phyloP scores from a whole-genome alignment of 1,140 invertebrate genomes.

The Eueides isabella region DNA sequence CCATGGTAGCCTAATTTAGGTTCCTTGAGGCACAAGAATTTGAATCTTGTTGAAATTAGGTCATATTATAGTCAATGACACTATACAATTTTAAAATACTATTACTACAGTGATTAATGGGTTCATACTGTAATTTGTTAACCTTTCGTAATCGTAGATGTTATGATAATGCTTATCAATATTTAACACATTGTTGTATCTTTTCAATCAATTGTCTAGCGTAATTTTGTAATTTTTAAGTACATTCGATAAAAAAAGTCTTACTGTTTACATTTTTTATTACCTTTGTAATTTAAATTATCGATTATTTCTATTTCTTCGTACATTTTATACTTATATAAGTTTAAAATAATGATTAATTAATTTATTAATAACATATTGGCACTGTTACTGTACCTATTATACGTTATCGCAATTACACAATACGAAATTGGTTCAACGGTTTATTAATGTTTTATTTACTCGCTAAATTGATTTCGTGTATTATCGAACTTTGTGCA shows the following conservation, averaged over 20 bases:
- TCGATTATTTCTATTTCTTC: background rate
- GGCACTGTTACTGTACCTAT: slow-evolving; percentile 8
- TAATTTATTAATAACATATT: background rate
- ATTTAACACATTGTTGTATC: background rate
- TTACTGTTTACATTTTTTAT: background rate
- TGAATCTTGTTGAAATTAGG: too few species aligned
- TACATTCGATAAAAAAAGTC: background rate
- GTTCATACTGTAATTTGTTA: background rate
- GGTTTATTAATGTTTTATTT: slow-evolving; percentile 13
- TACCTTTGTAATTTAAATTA: too few species aligned
- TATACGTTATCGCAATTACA: slow-evolving; percentile 13
- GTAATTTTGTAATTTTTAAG: background rate
- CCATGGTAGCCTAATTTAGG: too few species aligned
- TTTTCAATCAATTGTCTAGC: background rate
- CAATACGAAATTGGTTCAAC: slow-evolving; percentile 14
- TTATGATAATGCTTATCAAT: background rate
- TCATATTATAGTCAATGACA: too few species aligned
- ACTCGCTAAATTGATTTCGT: slow-evolving; percentile 17
- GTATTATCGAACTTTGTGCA: slow-evolving; percentile 9
- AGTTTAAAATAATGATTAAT: background rate
- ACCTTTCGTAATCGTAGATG: background rate
- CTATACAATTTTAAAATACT: background rate
- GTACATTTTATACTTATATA: background rate
- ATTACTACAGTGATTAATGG: background rate
- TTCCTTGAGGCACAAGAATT: too few species aligned